Percentiles rank a stretch among this genome's conserved stretches.
Conservation (phyloP, 2,113 vertebrate genomes). For the Macquaria ambigua region DNA sequence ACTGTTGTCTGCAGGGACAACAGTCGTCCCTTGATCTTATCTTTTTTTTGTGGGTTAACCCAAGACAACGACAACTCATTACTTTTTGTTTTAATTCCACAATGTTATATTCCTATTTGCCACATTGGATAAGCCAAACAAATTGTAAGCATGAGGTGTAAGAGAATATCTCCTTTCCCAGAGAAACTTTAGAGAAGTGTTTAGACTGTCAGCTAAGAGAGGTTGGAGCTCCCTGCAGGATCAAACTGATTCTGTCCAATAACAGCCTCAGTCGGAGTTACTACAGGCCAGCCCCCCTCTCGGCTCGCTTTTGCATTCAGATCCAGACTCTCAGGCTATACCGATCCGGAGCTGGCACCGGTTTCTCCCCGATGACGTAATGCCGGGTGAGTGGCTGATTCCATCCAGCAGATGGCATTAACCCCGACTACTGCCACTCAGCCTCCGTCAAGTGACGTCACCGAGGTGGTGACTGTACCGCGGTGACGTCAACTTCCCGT, state of each 20-base stretch:
- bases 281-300: neutral
- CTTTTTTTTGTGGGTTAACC: neutral
- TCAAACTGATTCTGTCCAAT: conserved; percentile 34
- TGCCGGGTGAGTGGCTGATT: conserved; percentile 41
- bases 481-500: conserved; percentile 76
- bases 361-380: conserved; percentile 71
- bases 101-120: neutral
- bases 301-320: conserved; percentile 43
- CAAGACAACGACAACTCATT: neutral
- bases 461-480: conserved; percentile 56
- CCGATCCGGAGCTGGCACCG: conserved; percentile 45
- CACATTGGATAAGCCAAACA: neutral
- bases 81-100: neutral
- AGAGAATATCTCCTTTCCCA: neutral
- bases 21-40: neutral
- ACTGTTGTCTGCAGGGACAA: too few species aligned
- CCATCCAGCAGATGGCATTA: conserved; percentile 74
- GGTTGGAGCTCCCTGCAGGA: neutral
- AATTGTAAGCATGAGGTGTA: neutral
- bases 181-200: neutral
- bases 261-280: neutral
- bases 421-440: conserved; percentile 15
- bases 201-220: neutral
- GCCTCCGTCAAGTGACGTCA: conserved; percentile 69
- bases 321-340: conserved; percentile 48